These are phyloP conservation scores for Chrysolina haemoptera DNA, from an alignment of 2,888 invertebrate species.

Conservation along the genomic window DNA sequence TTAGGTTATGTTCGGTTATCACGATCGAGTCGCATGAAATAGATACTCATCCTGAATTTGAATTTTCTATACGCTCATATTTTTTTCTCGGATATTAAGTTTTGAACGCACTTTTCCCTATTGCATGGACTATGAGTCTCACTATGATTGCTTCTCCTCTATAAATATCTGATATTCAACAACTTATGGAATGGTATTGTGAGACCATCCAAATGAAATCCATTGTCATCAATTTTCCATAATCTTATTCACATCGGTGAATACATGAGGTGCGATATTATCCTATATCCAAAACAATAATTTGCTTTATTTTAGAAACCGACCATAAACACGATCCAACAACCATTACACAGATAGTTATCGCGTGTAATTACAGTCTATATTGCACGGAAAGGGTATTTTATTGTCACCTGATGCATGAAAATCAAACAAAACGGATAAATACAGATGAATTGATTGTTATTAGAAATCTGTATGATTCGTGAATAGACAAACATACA, in stretches of 20 bases:
- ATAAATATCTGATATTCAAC: no score
- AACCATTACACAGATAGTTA: constrained; percentile 37
- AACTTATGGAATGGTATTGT: no score
- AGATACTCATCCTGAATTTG: no score
- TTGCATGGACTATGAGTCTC: no score
- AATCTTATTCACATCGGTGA: constrained; percentile 25
- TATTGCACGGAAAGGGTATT: background rate
- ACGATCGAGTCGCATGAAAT: no score
- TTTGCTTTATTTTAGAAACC: constrained; percentile 31
- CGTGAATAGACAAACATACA: background rate
- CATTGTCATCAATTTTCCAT: constrained; percentile 11
- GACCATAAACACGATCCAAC: constrained; percentile 39
- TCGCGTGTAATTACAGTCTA: constrained; percentile 34
- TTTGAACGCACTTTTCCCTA: no score
- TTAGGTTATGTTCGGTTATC: no score
- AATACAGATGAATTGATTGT: background rate
- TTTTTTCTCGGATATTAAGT: no score
- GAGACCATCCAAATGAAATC: no score
- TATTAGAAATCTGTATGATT: background rate
- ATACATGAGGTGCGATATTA: constrained; percentile 36
- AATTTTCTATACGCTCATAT: no score
- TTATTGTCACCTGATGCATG: constrained; percentile 15
- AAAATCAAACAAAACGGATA: constrained; percentile 3
- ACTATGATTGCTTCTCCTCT: no score
- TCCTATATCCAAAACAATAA: constrained; percentile 31